Conservation (phyloP, 2,888 invertebrate species). For the Habrosyne pyritoides region DNA sequence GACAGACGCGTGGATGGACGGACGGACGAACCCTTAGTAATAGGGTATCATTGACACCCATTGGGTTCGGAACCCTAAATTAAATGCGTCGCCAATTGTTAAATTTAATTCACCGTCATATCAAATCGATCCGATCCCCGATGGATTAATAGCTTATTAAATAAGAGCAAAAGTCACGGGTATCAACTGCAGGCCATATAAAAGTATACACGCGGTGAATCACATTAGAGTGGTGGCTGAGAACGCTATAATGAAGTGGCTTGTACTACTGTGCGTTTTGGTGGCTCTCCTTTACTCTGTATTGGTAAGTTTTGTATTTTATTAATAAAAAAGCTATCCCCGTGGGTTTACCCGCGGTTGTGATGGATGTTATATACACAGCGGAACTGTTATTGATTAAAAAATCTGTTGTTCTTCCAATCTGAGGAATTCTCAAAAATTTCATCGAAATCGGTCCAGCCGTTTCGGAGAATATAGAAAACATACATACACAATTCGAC, state of each 20-base stretch:
- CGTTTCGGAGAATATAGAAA: too few relatives aligned
- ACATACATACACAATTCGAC: too few relatives aligned
- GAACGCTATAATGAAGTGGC: conserved; percentile 55
- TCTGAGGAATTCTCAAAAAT: too few relatives aligned
- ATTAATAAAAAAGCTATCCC: neutral
- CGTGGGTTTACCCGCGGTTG: too few relatives aligned
- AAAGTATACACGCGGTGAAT: conserved; percentile 5
- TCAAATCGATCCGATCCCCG: conserved; percentile 28
- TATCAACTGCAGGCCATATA: conserved; percentile 34
- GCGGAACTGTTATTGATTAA: too few relatives aligned
- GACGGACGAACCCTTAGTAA: too few relatives aligned
- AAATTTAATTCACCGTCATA: conserved; percentile 14
- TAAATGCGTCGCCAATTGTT: neutral
- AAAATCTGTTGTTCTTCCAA: too few relatives aligned
- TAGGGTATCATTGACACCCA: too few relatives aligned
- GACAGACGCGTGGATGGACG: too few relatives aligned
- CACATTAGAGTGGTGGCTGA: conserved; percentile 13
- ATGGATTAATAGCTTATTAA: conserved; percentile 28
- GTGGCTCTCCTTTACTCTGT: conserved; percentile 44
- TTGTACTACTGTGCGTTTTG: conserved; percentile 42
- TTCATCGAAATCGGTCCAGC: too few relatives aligned
- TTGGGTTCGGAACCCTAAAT: too few relatives aligned
- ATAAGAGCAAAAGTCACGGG: conserved; percentile 24
- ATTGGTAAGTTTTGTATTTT: conserved; percentile 40
- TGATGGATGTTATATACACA: too few relatives aligned